These are phyloP conservation scores for Chironomus riparius DNA, from an alignment of 2,888 invertebrate genomes.

Conservation along the genomic window DNA sequence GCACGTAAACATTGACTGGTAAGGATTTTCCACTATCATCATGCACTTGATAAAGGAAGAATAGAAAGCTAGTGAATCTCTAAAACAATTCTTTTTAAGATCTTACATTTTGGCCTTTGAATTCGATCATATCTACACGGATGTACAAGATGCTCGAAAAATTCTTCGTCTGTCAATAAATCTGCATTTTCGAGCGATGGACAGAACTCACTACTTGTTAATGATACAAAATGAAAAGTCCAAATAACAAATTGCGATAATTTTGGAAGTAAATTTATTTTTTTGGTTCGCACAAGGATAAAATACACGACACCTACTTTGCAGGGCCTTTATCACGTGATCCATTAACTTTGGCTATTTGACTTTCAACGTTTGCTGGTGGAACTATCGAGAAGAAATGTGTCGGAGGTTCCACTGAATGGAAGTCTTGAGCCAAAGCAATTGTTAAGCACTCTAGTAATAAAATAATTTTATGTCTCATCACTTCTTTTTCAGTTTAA, in stretches of 20 bases:
- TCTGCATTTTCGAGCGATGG: slow-evolving; percentile 50
- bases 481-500: no score
- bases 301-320: background rate
- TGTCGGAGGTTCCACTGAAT: background rate
- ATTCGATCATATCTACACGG: slow-evolving; percentile 70
- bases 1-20: slow-evolving; percentile 60
- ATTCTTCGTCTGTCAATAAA: slow-evolving; percentile 61
- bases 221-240: background rate
- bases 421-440: no score
- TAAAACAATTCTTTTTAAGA: background rate
- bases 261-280: background rate
- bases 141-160: slow-evolving; percentile 58
- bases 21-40: slow-evolving; percentile 43
- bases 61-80: no score
- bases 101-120: slow-evolving; percentile 48
- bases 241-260: background rate
- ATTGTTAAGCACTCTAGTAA: no score
- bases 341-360: background rate
- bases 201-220: slow-evolving; percentile 35
- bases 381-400: background rate
- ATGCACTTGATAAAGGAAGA: background rate
- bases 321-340: background rate
- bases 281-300: background rate
- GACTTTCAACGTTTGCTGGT: slow-evolving; percentile 8
- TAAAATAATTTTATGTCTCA: no score